Conservation (phyloP, 2,113 vertebrate species). For the Marmota monax region DNA sequence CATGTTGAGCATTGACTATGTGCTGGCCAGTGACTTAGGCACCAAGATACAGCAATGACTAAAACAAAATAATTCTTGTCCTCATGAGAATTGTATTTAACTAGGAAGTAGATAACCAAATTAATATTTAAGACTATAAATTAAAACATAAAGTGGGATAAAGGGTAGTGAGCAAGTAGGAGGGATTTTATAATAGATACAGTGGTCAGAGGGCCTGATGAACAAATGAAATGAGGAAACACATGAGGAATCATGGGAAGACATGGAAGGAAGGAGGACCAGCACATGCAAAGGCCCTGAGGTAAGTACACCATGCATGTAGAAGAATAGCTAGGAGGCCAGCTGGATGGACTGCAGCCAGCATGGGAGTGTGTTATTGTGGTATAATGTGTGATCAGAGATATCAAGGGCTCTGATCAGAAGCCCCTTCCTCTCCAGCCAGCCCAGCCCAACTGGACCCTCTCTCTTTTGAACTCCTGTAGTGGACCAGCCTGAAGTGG, state of each 20-base stretch:
- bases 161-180: not conserved
- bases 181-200: not conserved
- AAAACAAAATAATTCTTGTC: not conserved
- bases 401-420: not conserved
- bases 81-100: not conserved
- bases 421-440: not conserved
- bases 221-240: not conserved
- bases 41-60: not conserved
- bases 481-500: not conserved
- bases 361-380: not conserved
- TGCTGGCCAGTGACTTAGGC: not conserved
- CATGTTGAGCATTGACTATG: not conserved
- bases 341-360: not conserved
- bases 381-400: not conserved
- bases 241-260: too few relatives aligned
- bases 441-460: too few relatives aligned
- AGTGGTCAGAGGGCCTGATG: not conserved
- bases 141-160: not conserved
- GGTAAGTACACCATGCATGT: not conserved
- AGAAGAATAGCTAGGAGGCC: not conserved
- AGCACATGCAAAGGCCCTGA: not conserved
- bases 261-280: not conserved
- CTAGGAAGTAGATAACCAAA: not conserved
- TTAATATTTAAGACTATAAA: not conserved
- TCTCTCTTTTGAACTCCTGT: not conserved